Evolutionary conservation across 2,113 vertebrate genomes (phyloP).

Genomic region (Erpornis zantholeuca): DNA sequence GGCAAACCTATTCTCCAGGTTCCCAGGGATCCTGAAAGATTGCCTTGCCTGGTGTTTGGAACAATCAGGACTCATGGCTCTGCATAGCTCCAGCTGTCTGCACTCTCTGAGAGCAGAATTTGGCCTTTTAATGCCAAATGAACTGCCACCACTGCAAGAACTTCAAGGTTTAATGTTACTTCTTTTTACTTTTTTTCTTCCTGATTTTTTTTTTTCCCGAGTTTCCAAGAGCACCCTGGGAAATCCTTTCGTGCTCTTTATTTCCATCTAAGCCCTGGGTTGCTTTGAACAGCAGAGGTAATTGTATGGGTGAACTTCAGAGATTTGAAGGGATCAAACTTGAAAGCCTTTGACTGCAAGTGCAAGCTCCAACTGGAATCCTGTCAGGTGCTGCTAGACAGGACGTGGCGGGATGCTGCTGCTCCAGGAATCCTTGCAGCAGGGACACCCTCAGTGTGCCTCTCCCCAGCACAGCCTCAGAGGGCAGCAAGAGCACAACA

Average conservation of each 20-base stretch:
- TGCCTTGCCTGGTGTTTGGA: accelerated
- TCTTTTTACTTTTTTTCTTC: neutral
- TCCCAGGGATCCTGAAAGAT: neutral
- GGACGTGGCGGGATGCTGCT: neutral
- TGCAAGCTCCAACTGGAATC: constrained; percentile 65
- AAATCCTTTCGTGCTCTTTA: constrained; percentile 56
- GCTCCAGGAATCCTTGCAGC: neutral
- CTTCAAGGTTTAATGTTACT: neutral
- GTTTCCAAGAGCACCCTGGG: constrained; percentile 38
- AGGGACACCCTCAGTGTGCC: neutral
- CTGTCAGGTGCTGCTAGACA: constrained; percentile 8
- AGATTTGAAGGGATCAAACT: constrained; percentile 68
- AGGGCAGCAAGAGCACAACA: neutral
- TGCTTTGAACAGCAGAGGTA: constrained; percentile 61
- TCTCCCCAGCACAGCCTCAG: neutral
- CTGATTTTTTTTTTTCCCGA: too few relatives aligned
- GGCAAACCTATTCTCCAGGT: neutral
- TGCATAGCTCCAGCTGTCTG: neutral
- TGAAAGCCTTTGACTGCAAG: constrained; percentile 57
- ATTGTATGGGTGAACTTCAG: constrained; percentile 56
- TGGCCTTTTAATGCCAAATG: neutral
- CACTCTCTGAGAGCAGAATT: neutral
- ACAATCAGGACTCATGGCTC: neutral
- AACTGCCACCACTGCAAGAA: neutral
- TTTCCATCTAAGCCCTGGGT: constrained; percentile 55